Conservation (phyloP, 2,797 vertebrate genomes). For the Hydrocynus forskahlii region DNA sequence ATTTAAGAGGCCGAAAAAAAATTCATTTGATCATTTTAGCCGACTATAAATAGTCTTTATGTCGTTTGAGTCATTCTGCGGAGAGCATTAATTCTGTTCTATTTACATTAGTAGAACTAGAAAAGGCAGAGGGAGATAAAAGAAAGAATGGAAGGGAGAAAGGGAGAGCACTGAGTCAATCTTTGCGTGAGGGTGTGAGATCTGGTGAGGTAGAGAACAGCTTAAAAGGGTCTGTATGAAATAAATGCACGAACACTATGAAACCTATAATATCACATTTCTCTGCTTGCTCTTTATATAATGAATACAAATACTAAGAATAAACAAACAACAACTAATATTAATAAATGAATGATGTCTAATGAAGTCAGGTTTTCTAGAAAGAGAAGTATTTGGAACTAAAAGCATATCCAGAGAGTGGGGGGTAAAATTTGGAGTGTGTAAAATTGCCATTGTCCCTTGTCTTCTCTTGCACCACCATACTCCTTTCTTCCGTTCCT, state of each 20-base stretch:
- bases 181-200: not conserved
- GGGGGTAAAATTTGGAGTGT: not conserved
- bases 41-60: constrained; percentile 75
- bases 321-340: not conserved
- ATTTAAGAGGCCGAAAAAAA: constrained; percentile 50
- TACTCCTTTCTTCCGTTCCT: constrained; percentile 67
- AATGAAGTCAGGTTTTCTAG: not conserved
- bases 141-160: constrained; percentile 58
- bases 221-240: not conserved
- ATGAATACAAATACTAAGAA: not conserved
- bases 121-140: constrained; percentile 63
- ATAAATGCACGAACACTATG: not conserved
- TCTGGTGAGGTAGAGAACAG: constrained; percentile 36
- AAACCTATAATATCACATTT: constrained; percentile 1
- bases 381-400: not conserved
- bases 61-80: constrained; percentile 73
- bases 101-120: constrained; percentile 79
- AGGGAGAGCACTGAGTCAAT: constrained; percentile 65
- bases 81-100: constrained; percentile 78
- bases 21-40: constrained; percentile 77
- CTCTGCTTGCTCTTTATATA: constrained; percentile 2
- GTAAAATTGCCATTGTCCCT: constrained; percentile 13
- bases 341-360: not conserved
- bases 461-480: constrained; percentile 36
- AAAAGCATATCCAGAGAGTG: not conserved